Evolutionary conservation across 1,140 invertebrate genomes (phyloP).

Genomic region (Pseudomyrmex concolor): DNA sequence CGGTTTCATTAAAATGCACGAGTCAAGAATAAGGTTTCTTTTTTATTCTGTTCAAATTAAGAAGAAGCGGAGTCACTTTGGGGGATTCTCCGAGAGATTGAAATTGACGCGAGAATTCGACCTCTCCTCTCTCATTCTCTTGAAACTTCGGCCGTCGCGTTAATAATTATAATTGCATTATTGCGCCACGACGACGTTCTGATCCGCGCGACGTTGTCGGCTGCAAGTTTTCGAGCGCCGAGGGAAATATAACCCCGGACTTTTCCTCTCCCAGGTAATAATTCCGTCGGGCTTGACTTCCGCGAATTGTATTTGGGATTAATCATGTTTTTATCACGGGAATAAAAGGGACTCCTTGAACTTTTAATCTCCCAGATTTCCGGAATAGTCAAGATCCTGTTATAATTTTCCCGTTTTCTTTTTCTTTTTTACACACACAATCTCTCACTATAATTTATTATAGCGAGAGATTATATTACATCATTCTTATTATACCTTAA

Average conservation of each 20-base stretch:
- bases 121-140: slow-evolving; percentile 6
- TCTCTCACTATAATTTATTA: too few species aligned
- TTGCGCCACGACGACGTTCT: slow-evolving; percentile 27
- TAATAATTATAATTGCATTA: slow-evolving; percentile 47
- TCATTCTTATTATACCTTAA: too few species aligned
- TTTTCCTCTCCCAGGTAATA: slow-evolving; percentile 47
- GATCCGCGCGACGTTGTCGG: slow-evolving; percentile 32
- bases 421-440: too few species aligned
- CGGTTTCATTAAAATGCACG: neutral
- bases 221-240: slow-evolving; percentile 33
- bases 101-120: slow-evolving; percentile 20
- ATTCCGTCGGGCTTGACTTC: slow-evolving; percentile 39
- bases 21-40: neutral
- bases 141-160: slow-evolving; percentile 39
- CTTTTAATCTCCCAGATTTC: slow-evolving; percentile 50
- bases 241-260: slow-evolving; percentile 26
- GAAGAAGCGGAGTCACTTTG: neutral
- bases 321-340: slow-evolving; percentile 52
- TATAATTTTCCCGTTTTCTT: slow-evolving; percentile 19
- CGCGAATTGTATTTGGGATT: slow-evolving; percentile 53
- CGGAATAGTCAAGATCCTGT: neutral
- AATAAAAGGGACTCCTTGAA: neutral
- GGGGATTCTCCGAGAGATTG: slow-evolving; percentile 24
- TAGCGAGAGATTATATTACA: too few species aligned
- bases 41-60: neutral